Conservation (phyloP, 53 echinoderm and acorn worm genomes). For the Echinometra lucunter region DNA sequence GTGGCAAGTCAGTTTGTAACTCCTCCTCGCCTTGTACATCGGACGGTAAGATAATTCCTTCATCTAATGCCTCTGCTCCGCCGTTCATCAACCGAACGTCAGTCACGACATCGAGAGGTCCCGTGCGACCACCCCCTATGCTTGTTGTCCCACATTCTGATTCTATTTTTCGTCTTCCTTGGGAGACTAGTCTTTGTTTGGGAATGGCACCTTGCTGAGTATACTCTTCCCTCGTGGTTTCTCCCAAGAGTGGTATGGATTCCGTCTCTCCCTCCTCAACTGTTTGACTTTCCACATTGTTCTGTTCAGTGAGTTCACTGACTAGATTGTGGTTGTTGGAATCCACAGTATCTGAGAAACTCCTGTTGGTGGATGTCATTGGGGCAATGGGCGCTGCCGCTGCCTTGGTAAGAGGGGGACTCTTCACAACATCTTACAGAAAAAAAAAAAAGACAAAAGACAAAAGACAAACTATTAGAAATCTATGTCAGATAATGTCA, state of each 20-base stretch:
- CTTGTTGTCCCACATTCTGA: constrained; percentile 77
- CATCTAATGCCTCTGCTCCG: constrained; percentile 84
- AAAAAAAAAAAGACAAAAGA: constrained; percentile 9
- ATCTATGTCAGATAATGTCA: background rate
- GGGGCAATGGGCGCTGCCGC: constrained; percentile 93
- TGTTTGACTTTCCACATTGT: constrained; percentile 46
- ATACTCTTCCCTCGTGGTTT: constrained; percentile 80
- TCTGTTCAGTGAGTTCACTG: constrained; percentile 48
- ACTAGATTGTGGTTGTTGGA: constrained; percentile 69
- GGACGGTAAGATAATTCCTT: constrained; percentile 76
- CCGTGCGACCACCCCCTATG: constrained; percentile 78
- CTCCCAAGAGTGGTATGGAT: constrained; percentile 5
- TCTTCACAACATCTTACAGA: constrained; percentile 50
- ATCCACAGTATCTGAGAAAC: constrained; percentile 88
- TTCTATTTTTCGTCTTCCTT: constrained; percentile 74
- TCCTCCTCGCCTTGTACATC: constrained; percentile 80
- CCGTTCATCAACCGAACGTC: constrained; percentile 87
- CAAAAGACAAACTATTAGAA: background rate
- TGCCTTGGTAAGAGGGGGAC: constrained; percentile 69
- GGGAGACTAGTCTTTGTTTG: constrained; percentile 79
- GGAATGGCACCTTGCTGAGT: constrained; percentile 94
- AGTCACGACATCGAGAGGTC: constrained; percentile 83
- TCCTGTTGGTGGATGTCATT: constrained; percentile 88
- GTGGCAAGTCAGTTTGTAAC: constrained; percentile 88
- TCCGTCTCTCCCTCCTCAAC: constrained; percentile 62